Evolutionary conservation across 1,140 invertebrate genomes (phyloP), one percentile per base, ranked within the genome.

Genomic region (Pogonus chalceus): DNA sequence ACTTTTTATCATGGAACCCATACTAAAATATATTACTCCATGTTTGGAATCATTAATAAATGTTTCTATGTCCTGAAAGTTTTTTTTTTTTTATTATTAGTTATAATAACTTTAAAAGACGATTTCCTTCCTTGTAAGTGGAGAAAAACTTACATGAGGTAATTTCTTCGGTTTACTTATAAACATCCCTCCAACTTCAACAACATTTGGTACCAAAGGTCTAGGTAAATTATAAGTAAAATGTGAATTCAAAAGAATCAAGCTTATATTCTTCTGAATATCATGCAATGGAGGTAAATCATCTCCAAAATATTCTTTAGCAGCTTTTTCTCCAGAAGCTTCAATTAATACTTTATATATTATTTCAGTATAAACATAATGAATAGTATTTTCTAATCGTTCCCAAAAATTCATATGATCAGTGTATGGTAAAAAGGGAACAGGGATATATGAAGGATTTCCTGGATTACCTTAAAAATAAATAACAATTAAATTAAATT

Each of bases 11-110:
- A 81, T 77, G 2, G 84, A 83, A 18, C 86, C 86, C 60, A 88
- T 77, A 56, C 81, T 84, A 57, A 88, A 83, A 53, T 81, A 82
- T 24, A 88, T 76, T 1, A 85, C 79, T 0, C 85, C 85, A 59
- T 84, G 67, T 54, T 76, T 73, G 31, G 83, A 79, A 56, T 79
- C 81, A 54, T 85, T 80, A 24, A 87, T 66, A 67, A 83, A 81
- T 51, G 80, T 78, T 59, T 82, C 72, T 12, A 87, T 58, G 37
- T 83, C 80, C 81, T 85, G 65, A 50, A 72, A 68, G n/a, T n/a
- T n/a, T n/a, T n/a, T n/a, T n/a, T n/a, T n/a, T n/a, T n/a, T n/a
- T n/a, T n/a, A n/a, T n/a, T n/a, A n/a, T n/a, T n/a, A n/a, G n/a
- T n/a, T n/a, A n/a, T n/a, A n/a, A n/a, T n/a, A n/a, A n/a, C n/a